phyloP scores from a whole-genome alignment of 2,113 vertebrate species.

The Symphodus melops region DNA sequence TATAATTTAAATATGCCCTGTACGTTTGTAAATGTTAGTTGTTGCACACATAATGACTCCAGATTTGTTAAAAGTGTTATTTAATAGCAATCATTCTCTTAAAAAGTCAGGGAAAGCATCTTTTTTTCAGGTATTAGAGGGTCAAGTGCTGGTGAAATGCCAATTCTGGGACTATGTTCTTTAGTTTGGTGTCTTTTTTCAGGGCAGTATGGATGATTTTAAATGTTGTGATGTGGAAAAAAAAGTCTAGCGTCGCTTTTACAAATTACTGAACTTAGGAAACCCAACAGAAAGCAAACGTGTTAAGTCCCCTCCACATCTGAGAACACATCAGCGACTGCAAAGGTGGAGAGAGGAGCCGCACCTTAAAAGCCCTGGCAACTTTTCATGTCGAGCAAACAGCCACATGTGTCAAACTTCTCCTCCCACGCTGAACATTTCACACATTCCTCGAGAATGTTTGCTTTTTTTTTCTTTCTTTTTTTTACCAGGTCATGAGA shows the following conservation, averaged over 20 bases:
- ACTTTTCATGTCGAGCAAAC: conserved; percentile 68
- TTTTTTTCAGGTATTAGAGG: too few species aligned
- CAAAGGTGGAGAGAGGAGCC: conserved; percentile 60
- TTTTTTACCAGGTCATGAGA: conserved; percentile 63
- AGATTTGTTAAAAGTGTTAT: too few species aligned
- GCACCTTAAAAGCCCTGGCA: conserved; percentile 76
- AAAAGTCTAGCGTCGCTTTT: neutral
- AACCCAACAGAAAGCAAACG: conserved; percentile 45
- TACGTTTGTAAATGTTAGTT: too few species aligned
- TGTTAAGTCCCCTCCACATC: conserved; percentile 25
- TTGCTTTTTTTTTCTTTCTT: conserved; percentile 74
- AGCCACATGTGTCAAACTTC: conserved; percentile 71
- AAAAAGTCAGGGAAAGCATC: too few species aligned
- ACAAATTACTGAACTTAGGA: conserved; percentile 20
- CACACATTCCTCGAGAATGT: conserved; percentile 77
- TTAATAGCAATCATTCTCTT: too few species aligned
- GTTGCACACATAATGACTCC: too few species aligned
- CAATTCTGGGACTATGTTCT: too few species aligned
- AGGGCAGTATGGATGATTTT: too few species aligned
- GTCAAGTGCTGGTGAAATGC: too few species aligned
- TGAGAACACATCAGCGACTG: conserved; percentile 43
- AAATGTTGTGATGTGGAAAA: conserved; percentile 6
- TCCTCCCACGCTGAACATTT: conserved; percentile 80
- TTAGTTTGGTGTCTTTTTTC: too few species aligned
- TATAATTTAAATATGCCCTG: too few species aligned